Percentiles rank a stretch among this genome's conserved stretches.
phyloP scores from a whole-genome alignment of 2,797 vertebrate species.

The Poecilia picta region DNA sequence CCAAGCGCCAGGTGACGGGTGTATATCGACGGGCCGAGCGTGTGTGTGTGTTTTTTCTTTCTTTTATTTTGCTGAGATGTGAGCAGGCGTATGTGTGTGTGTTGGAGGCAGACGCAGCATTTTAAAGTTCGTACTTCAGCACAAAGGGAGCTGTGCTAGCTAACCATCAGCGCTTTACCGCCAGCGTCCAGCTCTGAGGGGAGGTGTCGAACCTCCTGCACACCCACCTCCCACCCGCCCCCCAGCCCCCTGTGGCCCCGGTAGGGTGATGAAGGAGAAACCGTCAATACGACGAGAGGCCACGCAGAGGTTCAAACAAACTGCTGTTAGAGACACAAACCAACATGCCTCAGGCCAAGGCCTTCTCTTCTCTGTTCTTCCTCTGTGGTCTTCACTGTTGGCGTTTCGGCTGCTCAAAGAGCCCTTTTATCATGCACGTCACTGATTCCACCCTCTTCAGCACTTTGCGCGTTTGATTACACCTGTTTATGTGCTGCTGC shows the following conservation, averaged over 20 bases:
- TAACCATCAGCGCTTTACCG: slow-evolving; percentile 80
- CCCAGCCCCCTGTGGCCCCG: slow-evolving; percentile 27
- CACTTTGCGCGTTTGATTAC: slow-evolving; percentile 76
- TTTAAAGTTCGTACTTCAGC: slow-evolving; percentile 82
- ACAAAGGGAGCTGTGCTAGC: slow-evolving; percentile 77
- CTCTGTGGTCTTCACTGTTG: slow-evolving; percentile 57
- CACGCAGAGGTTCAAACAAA: slow-evolving; percentile 69
- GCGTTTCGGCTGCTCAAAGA: slow-evolving; percentile 63
- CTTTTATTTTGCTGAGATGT: slow-evolving; percentile 54
- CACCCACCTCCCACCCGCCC: slow-evolving; percentile 7
- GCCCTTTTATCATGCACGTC: slow-evolving; percentile 74
- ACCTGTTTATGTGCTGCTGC: slow-evolving; percentile 72
- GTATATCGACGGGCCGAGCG: slow-evolving; percentile 39
- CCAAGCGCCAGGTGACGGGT: slow-evolving; percentile 57
- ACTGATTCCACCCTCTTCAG: slow-evolving; percentile 73
- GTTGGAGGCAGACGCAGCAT: slow-evolving; percentile 77
- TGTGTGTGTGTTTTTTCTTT: slow-evolving; percentile 40
- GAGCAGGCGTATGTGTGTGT: slow-evolving; percentile 54
- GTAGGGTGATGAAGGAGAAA: slow-evolving; percentile 59
- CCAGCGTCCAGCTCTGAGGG: slow-evolving; percentile 48
- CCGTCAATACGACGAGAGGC: slow-evolving; percentile 62
- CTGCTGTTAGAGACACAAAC: slow-evolving; percentile 77
- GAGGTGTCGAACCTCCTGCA: slow-evolving; percentile 19
- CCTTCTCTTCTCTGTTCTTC: slow-evolving; percentile 47
- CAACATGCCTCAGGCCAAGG: slow-evolving; percentile 63